Evolutionary conservation across 2,888 invertebrate species (phyloP).

Genomic region (Actias luna): DNA sequence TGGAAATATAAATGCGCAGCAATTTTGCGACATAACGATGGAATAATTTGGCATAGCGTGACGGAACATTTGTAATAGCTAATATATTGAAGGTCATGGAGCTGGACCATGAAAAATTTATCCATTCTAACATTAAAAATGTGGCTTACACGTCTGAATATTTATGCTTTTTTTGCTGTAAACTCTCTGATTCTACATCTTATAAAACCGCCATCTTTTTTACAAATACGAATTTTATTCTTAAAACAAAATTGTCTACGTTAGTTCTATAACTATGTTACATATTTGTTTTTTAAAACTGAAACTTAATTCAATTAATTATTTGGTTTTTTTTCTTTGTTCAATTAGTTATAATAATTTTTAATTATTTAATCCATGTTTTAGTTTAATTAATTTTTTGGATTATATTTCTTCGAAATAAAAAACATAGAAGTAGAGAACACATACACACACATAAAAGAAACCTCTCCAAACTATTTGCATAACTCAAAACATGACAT

Average conservation of each 20-base stretch:
- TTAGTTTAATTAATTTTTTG: too few relatives aligned
- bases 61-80: slow-evolving; percentile 6
- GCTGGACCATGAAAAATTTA: neutral
- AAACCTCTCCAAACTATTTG: neutral
- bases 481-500: neutral
- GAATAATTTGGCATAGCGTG: slow-evolving; percentile 17
- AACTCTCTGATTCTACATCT: neutral
- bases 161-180: neutral
- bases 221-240: too few relatives aligned
- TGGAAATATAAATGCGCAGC: neutral
- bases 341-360: too few relatives aligned
- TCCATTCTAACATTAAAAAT: neutral
- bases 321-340: too few relatives aligned
- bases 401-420: too few relatives aligned
- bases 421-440: too few relatives aligned
- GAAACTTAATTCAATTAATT: neutral
- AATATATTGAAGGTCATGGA: slow-evolving; percentile 4
- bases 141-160: neutral
- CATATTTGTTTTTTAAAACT: neutral
- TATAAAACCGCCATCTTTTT: too few relatives aligned
- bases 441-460: neutral
- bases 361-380: too few relatives aligned
- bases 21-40: neutral
- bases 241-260: too few relatives aligned
- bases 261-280: too few relatives aligned